Base-by-base conservation (phyloP, 1,140 invertebrate genomes). In the Littorina saxatilis region DNA sequence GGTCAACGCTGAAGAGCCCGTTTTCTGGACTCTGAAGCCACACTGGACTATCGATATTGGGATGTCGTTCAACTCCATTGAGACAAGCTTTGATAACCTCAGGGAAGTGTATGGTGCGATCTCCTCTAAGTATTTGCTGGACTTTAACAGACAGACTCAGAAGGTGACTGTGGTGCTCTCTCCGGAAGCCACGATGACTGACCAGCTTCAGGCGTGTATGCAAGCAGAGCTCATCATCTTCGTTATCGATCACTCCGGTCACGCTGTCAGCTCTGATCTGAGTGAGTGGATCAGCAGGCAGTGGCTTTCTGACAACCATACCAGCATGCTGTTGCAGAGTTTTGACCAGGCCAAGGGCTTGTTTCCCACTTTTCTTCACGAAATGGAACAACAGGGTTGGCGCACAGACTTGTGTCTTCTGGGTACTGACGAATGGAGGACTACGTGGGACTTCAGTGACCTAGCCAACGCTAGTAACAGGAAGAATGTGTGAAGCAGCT, bases 1-100 rank as follows among this genome's bases (percentile, higher is more conserved):
- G 9, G 86, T 86, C 27, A 92, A 92, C 80, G 74, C 47, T 29
- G 39, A 61, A 50, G 91, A 92, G 85, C 91, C 91, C 68, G 90
- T 92, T 37, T 40, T 92, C 32, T 73, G 70, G 70, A 17, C 9
- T 7, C 32, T 7, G 29, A 5, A 17, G 23, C 2, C 4, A 32
- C 32, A 2, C 35, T 68, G 66, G 66, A 39, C 23, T 5, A 39
- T 68, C 17, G 13, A 40, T 2, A 13, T 68, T 29, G 66, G 66
- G 35, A 35, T 35, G 5, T 68, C 66, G 1, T 68, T 68, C 66
- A 68, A 35, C 35, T 39, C 35, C 17, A 23, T 68, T 35, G 23
- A 5, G 17, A 17, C 3, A 7, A 23, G 35, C 66, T 23, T 39
- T 13, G 37, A 68, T 15, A 5, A 39, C 1, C 39, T 68, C 15